Evolutionary conservation across 2,797 vertebrate genomes (phyloP).

Genomic region (Tokudaia tokunoshimensis): DNA sequence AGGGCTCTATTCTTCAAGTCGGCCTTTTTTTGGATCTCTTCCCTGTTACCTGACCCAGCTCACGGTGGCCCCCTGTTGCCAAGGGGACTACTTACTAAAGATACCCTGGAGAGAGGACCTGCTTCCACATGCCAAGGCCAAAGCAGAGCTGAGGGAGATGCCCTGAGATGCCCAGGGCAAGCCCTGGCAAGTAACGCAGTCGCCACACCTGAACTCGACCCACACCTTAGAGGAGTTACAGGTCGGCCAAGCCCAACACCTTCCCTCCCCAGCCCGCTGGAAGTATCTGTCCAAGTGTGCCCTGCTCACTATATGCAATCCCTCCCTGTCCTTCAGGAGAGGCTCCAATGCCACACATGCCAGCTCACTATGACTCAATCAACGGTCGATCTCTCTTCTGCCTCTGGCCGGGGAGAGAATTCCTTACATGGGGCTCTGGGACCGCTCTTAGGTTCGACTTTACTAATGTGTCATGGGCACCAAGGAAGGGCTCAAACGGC

Average conservation of each 20-base stretch:
- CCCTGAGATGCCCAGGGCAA: not conserved
- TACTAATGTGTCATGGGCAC: not conserved
- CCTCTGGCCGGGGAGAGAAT: not conserved
- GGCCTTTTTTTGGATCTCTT: not conserved
- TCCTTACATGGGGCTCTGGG: not conserved
- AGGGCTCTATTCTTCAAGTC: not conserved
- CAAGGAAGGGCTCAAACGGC: not conserved
- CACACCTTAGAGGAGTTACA: not conserved
- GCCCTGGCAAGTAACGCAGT: not conserved
- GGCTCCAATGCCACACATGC: not conserved
- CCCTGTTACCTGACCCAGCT: not conserved
- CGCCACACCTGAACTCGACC: not conserved
- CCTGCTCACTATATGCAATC: not conserved
- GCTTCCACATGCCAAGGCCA: not conserved
- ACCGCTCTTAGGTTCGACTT: not conserved
- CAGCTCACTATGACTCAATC: not conserved
- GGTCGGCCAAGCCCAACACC: not conserved
- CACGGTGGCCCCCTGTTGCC: not conserved
- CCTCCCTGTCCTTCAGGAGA: not conserved
- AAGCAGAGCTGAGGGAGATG: conserved; percentile 13
- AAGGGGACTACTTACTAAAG: not conserved
- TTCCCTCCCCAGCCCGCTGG: not conserved
- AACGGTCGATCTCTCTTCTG: not conserved
- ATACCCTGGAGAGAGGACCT: not conserved
- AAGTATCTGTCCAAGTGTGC: too few species aligned